Evolutionary conservation across 2,888 invertebrate species (phyloP).

Genomic region (Ophioninae sp.): DNA sequence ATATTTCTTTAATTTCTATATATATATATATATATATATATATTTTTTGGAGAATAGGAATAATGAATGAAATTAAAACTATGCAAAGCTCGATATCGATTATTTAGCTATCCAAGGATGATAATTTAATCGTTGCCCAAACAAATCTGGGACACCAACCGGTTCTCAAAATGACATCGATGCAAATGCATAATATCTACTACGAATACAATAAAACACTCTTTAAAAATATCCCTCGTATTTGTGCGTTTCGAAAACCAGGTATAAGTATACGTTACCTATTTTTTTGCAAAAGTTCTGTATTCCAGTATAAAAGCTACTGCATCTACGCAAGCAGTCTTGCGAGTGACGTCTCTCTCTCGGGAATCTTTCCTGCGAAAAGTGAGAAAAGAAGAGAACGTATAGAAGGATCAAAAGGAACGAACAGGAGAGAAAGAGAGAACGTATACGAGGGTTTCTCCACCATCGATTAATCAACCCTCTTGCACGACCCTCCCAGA

Average conservation of each 20-base stretch:
- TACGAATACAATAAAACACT: too few species aligned
- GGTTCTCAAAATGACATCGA: too few species aligned
- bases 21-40: too few species aligned
- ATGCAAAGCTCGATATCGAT: too few species aligned
- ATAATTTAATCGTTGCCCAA: too few species aligned
- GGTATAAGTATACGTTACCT: too few species aligned
- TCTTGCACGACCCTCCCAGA: slow-evolving; percentile 53
- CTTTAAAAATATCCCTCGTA: not conserved
- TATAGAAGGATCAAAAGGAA: slow-evolving; percentile 34
- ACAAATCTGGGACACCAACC: too few species aligned
- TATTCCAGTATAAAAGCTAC: slow-evolving; percentile 5
- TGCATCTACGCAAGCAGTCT: slow-evolving; percentile 70
- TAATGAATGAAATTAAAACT: too few species aligned
- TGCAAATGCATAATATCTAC: too few species aligned
- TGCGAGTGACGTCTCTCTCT: slow-evolving; percentile 69
- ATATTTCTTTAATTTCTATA: too few species aligned
- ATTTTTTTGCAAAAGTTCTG: not conserved
- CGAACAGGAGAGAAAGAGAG: slow-evolving; percentile 50
- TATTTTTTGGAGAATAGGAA: too few species aligned
- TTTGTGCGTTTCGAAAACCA: not conserved
- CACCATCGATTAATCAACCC: slow-evolving; percentile 69
- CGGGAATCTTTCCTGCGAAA: slow-evolving; percentile 47
- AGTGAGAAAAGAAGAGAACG: slow-evolving; percentile 39
- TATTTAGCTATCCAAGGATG: too few species aligned
- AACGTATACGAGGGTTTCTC: slow-evolving; percentile 50